Percentiles rank a stretch among this genome's conserved stretches.
Conservation (phyloP, 2,888 invertebrate species). For the Athalia rosae region DNA sequence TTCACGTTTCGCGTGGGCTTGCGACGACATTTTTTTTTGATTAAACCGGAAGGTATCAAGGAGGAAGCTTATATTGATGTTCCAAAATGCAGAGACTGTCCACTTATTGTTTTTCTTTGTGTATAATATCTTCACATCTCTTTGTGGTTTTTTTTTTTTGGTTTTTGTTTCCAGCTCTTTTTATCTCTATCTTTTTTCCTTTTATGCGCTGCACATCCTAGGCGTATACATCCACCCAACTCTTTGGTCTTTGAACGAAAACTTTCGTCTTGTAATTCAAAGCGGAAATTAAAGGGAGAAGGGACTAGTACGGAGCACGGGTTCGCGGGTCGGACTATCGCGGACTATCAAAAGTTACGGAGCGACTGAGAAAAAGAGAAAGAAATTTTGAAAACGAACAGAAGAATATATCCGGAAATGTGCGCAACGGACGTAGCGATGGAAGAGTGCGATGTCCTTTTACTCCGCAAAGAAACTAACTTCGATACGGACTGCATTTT, state of each 20-base stretch:
- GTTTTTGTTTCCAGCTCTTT: not conserved
- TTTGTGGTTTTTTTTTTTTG: too few species aligned
- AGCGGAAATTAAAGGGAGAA: not conserved
- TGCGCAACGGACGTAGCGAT: not conserved
- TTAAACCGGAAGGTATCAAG: too few species aligned
- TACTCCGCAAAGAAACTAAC: slow-evolving; percentile 19
- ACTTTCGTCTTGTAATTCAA: slow-evolving; percentile 2
- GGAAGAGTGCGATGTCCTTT: slow-evolving; percentile 7
- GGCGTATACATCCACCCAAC: not conserved
- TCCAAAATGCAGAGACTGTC: too few species aligned
- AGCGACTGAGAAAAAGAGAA: too few species aligned
- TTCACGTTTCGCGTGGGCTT: too few species aligned
- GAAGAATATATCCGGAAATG: not conserved
- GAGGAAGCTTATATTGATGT: too few species aligned
- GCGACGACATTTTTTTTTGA: too few species aligned
- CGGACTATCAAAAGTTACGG: too few species aligned
- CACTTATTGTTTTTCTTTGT: too few species aligned
- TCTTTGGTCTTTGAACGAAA: slow-evolving; percentile 1
- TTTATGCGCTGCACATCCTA: not conserved
- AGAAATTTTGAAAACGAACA: not conserved
- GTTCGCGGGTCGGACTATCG: too few species aligned
- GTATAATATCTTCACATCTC: too few species aligned
- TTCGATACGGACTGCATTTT: not conserved
- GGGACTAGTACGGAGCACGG: not conserved
- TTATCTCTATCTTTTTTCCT: too few species aligned